Base-by-base conservation (phyloP, 2,797 vertebrate genomes). In the Neosilurus mollespiculum region DNA sequence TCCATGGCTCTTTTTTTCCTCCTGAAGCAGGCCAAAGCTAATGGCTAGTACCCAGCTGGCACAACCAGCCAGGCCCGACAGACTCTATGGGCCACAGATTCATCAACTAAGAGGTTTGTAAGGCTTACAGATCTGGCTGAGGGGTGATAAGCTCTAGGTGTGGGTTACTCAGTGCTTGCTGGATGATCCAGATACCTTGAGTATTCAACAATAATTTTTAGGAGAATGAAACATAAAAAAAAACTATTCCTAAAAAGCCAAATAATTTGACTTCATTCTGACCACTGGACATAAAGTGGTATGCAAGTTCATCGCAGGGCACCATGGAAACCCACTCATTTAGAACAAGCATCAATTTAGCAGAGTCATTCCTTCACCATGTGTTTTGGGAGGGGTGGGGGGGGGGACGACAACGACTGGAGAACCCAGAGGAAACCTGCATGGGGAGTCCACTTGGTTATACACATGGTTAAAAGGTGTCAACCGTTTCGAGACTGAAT, bases 11-110 rank as follows among this genome's bases (percentile, higher is more conserved):
- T 90, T 91, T 91, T 89, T 86, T 88, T 20, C 61, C n/a, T 10
- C n/a, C 18, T 26, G 87, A 81, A 86, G 87, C 87, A 90, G 91
- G 92, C 91, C 90, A 89, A 86, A 87, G 84, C 78, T 87, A 82
- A 87, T 93, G 93, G 93, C 92, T 69, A 53, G 61, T 82, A 88
- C 88, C 93, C 93, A 94, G 90, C 90, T 94, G 94, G 93, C 94
- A 90, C 84, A 62, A 10, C 54, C 30, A 81, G 87, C 88, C 84
- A 87, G 66, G 77, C 85, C 87, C 85, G 49, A 89, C 84, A 85
- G 90, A 89, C 87, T 89, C 85, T 79, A 90, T 89, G 90, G 91
- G 90, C 86, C 85, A 83, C 89, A 87, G 89, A 90, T 91, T 91
- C 90, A 85, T 89, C 88, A 87, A 87, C 81, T 84, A 88, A 85